phyloP scores from a whole-genome alignment of 1,140 invertebrate species.

The Polypedilum vanderplanki region DNA sequence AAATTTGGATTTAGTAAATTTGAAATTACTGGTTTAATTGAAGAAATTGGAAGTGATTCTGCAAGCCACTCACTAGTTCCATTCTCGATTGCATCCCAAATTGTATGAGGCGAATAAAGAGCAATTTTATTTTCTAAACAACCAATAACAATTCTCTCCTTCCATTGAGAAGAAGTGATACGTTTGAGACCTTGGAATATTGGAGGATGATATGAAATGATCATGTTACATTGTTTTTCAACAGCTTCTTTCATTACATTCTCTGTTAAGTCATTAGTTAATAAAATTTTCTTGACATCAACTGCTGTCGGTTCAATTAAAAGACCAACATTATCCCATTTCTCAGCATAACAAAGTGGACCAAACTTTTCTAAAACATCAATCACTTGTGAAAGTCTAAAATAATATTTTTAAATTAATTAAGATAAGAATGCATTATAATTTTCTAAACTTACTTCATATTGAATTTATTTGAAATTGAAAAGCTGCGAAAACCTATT shows the following conservation, averaged over 20 bases:
- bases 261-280: slow-evolving; percentile 95
- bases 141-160: slow-evolving; percentile 69
- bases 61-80: slow-evolving; percentile 93
- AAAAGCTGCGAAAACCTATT: too few species aligned
- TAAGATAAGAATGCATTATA: too few species aligned
- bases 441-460: too few species aligned
- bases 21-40: slow-evolving; percentile 48
- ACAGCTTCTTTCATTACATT: slow-evolving; percentile 80
- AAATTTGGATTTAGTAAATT: slow-evolving; percentile 41
- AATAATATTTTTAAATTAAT: too few species aligned
- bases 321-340: slow-evolving; percentile 95
- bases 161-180: slow-evolving; percentile 61
- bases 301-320: slow-evolving; percentile 69
- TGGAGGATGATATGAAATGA: slow-evolving; percentile 93
- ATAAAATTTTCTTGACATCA: slow-evolving; percentile 57
- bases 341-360: slow-evolving; percentile 62
- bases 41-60: slow-evolving; percentile 52
- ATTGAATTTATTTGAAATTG: too few species aligned
- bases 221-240: slow-evolving; percentile 60
- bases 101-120: slow-evolving; percentile 89
- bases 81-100: slow-evolving; percentile 71
- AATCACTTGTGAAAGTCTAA: slow-evolving; percentile 47
- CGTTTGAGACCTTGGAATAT: slow-evolving; percentile 81
- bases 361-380: slow-evolving; percentile 61
- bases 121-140: slow-evolving; percentile 83